Conservation (phyloP, 2,113 vertebrate genomes). For the Chrysochloris asiatica region DNA sequence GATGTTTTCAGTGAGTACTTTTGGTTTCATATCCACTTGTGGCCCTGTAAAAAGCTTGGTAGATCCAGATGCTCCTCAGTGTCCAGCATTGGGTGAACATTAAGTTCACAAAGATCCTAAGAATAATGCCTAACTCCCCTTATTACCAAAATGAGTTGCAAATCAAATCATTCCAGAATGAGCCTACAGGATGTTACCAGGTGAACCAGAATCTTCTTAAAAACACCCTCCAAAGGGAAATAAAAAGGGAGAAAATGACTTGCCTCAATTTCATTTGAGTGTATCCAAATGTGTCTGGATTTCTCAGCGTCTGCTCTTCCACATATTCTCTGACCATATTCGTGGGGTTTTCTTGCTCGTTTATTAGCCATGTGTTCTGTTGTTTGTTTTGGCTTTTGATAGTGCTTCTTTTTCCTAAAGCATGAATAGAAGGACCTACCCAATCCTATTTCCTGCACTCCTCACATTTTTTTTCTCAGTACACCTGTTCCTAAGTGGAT, state of each 20-base stretch:
- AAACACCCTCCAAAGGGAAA: conserved; percentile 42
- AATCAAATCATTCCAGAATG: conserved; percentile 40
- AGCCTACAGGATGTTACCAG: conserved; percentile 10
- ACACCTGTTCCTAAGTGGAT: conserved; percentile 51
- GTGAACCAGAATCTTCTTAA: conserved; percentile 7
- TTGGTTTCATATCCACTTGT: background rate
- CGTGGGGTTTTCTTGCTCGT: background rate
- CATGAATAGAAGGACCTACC: background rate
- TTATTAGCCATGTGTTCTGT: background rate
- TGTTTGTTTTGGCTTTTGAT: background rate
- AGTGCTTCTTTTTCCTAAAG: conserved; percentile 38
- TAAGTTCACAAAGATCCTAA: conserved; percentile 45
- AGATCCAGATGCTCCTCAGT: conserved; percentile 4
- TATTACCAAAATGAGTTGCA: conserved; percentile 25
- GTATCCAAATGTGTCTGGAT: background rate
- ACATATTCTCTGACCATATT: conserved; percentile 29
- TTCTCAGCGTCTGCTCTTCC: conserved; percentile 42
- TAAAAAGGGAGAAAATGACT: background rate
- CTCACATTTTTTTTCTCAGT: conserved; percentile 3
- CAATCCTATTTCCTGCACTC: background rate
- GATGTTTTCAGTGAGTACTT: background rate
- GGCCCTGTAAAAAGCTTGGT: background rate
- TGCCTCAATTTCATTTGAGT: background rate
- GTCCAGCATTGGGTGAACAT: conserved; percentile 35
- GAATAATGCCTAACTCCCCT: conserved; percentile 17